These are phyloP conservation scores for Ptilorrhoa leucosticta DNA, from an alignment of 2,113 vertebrate genomes.

Conservation along the genomic window DNA sequence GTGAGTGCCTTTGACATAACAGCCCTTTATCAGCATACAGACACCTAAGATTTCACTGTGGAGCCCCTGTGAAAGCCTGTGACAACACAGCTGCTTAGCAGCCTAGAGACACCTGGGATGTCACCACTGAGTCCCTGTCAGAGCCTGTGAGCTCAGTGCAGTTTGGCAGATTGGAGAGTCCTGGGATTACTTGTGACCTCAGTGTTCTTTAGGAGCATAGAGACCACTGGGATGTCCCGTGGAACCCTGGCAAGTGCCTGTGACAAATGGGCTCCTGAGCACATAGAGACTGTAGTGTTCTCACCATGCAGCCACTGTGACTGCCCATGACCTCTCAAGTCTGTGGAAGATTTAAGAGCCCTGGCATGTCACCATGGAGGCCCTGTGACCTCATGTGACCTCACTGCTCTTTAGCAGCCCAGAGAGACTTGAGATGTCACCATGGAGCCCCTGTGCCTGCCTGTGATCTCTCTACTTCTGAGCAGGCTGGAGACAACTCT, in stretches of 20 bases:
- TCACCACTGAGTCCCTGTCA: not conserved
- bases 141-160: not conserved
- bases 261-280: not conserved
- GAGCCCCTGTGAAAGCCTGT: not conserved
- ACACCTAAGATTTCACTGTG: not conserved
- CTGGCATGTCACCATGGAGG: not conserved
- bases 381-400: not conserved
- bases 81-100: not conserved
- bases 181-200: not conserved
- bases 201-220: not conserved
- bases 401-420: not conserved
- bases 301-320: not conserved
- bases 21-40: not conserved
- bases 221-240: not conserved
- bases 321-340: not conserved
- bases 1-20: not conserved
- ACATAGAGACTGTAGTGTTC: not conserved
- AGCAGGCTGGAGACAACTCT: not conserved
- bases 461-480: not conserved
- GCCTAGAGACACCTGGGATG: not conserved
- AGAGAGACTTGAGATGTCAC: not conserved
- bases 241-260: not conserved
- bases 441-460: not conserved
- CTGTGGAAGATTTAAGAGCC: not conserved
- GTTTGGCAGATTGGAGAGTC: not conserved